phyloP scores from a whole-genome alignment of 2,888 invertebrate genomes.

The Ceratothoa steindachneri region DNA sequence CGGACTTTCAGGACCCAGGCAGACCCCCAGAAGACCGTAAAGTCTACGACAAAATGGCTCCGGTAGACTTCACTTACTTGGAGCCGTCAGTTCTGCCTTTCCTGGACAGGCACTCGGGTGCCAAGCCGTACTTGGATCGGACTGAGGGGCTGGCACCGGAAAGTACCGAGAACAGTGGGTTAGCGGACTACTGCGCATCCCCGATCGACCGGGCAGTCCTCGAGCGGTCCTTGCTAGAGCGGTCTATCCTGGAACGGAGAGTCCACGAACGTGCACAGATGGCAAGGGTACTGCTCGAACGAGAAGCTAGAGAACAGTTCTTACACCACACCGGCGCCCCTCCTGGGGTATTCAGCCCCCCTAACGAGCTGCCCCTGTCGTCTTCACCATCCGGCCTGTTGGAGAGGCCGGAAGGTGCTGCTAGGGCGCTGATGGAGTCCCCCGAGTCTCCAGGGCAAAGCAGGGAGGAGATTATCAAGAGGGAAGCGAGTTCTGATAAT shows the following conservation, averaged over 20 bases:
- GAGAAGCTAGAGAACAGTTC: slow-evolving; percentile 27
- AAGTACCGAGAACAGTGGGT: background rate
- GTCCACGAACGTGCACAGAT: slow-evolving; percentile 41
- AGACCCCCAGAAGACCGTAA: background rate
- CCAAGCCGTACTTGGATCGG: slow-evolving; percentile 2
- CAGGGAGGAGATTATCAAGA: background rate
- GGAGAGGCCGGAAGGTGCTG: background rate
- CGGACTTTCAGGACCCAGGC: background rate
- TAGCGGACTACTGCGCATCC: background rate
- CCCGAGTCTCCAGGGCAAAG: background rate
- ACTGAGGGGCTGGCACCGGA: background rate
- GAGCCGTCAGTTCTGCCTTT: background rate
- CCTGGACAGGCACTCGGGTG: background rate
- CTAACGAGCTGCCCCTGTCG: background rate
- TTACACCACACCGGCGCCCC: slow-evolving; percentile 2
- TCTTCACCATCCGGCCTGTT: background rate
- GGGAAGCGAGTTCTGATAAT: background rate
- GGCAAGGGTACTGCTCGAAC: slow-evolving; percentile 30
- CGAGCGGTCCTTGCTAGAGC: slow-evolving; percentile 35
- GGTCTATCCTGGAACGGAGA: slow-evolving; percentile 36
- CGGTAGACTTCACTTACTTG: background rate
- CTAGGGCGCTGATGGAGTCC: background rate
- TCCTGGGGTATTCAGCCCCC: background rate
- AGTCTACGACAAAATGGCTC: background rate
- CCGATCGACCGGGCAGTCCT: slow-evolving; percentile 30